These are phyloP conservation scores for Anoncus sp. DNA, from an alignment of 2,888 invertebrate species.

Conservation along the genomic window DNA sequence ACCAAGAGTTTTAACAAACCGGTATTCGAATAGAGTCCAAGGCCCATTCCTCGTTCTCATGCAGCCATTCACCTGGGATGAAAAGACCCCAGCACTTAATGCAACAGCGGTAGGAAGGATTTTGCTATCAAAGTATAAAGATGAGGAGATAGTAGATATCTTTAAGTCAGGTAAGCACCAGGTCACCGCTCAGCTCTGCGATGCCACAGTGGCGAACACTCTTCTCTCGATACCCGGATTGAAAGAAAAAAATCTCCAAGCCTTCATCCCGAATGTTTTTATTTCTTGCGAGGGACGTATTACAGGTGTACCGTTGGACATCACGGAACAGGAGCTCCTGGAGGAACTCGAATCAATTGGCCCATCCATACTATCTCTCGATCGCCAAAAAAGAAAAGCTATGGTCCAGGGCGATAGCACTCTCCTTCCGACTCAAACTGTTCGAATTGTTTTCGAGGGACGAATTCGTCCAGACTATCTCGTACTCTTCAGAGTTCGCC, in stretches of 20 bases:
- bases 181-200: neutral
- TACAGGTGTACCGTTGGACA: neutral
- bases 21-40: neutral
- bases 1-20: neutral
- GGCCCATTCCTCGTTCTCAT: slow-evolving; percentile 5
- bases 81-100: neutral
- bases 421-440: neutral
- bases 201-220: neutral
- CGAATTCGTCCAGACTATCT: neutral
- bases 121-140: neutral
- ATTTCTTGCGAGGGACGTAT: neutral
- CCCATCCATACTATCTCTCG: too few relatives aligned
- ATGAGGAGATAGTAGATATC: neutral
- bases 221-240: neutral
- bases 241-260: too few relatives aligned
- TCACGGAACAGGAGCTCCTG: too few relatives aligned
- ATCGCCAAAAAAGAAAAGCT: too few relatives aligned
- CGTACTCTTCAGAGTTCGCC: neutral
- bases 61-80: neutral
- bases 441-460: too few relatives aligned
- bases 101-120: neutral
- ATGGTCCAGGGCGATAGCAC: neutral
- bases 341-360: too few relatives aligned
- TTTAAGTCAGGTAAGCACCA: slow-evolving; percentile 12
- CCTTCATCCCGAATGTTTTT: neutral